These are phyloP conservation scores for Cochlearius cochlearius DNA, from an alignment of 2,113 vertebrate genomes.

Conservation along the genomic window DNA sequence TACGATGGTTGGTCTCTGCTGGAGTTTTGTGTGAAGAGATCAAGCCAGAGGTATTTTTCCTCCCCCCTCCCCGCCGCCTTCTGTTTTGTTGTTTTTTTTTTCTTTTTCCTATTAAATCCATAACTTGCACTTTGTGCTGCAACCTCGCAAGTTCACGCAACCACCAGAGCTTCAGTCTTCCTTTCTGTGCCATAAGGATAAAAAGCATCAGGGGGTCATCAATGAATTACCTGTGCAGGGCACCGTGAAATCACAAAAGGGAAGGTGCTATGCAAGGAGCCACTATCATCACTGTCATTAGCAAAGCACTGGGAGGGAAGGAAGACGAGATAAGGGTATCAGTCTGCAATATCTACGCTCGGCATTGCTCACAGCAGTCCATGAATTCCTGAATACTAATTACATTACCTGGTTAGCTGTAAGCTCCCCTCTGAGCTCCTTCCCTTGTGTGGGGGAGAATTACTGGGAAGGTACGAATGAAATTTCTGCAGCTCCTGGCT, in stretches of 20 bases:
- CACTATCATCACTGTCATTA: background rate
- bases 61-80: background rate
- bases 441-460: background rate
- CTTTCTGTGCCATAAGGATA: background rate
- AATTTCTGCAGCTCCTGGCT: background rate
- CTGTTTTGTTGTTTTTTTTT: background rate
- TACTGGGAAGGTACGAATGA: background rate
- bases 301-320: constrained; percentile 26
- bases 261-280: background rate
- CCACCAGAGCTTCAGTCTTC: background rate
- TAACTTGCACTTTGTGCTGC: background rate
- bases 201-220: background rate
- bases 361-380: background rate
- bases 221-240: background rate
- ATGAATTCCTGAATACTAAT: constrained; percentile 43
- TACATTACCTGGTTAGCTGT: background rate
- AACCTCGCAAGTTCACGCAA: background rate
- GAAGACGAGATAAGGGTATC: constrained; percentile 32
- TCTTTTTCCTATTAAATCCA: background rate
- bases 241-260: background rate
- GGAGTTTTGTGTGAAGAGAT: background rate
- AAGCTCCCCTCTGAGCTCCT: background rate
- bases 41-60: background rate
- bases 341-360: background rate
- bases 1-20: background rate